phyloP scores from a whole-genome alignment of 2,888 invertebrate species.

The Elysia crispata region DNA sequence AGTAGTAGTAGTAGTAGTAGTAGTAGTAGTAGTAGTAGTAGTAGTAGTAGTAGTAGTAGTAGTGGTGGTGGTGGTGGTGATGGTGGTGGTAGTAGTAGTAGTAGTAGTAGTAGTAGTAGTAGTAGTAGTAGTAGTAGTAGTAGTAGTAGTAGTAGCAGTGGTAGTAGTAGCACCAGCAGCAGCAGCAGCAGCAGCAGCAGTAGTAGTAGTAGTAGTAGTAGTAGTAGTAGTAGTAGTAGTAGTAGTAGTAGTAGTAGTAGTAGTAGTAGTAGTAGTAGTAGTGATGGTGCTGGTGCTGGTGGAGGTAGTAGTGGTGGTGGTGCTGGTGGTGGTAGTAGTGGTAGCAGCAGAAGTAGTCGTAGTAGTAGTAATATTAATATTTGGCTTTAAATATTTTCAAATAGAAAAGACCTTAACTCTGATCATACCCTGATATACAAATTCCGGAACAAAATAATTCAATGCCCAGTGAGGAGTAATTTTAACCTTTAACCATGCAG shows the following conservation, averaged over 20 bases:
- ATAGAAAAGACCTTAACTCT: too few species aligned
- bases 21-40: not conserved
- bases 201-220: not conserved
- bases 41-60: not conserved
- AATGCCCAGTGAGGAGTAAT: too few species aligned
- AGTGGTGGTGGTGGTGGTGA: not conserved
- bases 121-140: not conserved
- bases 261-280: not conserved
- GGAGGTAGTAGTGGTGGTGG: not conserved
- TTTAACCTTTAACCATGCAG: too few species aligned
- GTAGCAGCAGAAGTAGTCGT: too few species aligned
- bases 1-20: slow-evolving; percentile 10
- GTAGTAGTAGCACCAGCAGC: too few species aligned
- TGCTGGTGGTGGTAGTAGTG: not conserved
- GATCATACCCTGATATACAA: too few species aligned
- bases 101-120: not conserved
- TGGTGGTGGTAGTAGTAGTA: not conserved
- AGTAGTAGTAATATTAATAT: too few species aligned
- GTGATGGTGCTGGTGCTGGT: not conserved
- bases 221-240: not conserved
- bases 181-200: not conserved
- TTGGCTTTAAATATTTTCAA: too few species aligned
- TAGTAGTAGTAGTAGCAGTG: not conserved
- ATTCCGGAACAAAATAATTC: too few species aligned
- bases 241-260: not conserved